Evolutionary conservation across 2,888 invertebrate genomes (phyloP).

Genomic region (Poecilobothrus nobilitatus): DNA sequence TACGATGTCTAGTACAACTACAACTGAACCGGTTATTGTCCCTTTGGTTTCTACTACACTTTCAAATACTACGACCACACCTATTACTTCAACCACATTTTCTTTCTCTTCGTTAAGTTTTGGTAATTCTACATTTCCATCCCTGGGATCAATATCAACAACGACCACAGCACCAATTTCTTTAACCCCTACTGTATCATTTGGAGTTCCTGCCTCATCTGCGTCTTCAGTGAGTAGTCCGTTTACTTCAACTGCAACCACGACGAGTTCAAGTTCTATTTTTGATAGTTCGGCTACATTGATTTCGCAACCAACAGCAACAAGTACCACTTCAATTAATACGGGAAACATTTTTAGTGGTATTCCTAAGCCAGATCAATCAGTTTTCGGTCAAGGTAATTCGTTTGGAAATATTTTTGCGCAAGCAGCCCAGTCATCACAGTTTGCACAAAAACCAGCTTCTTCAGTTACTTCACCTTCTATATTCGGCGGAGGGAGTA

Average conservation of each 20-base stretch:
- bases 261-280: slow-evolving; percentile 5
- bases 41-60: slow-evolving; percentile 7
- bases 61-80: slow-evolving; percentile 11
- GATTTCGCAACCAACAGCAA: slow-evolving; percentile 8
- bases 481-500: slow-evolving; percentile 14
- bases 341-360: slow-evolving; percentile 31
- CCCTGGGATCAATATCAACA: slow-evolving; percentile 10
- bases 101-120: neutral
- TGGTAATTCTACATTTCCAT: neutral
- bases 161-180: slow-evolving; percentile 16
- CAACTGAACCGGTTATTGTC: neutral
- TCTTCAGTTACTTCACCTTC: slow-evolving; percentile 10
- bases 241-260: neutral
- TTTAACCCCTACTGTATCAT: slow-evolving; percentile 15
- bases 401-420: slow-evolving; percentile 27
- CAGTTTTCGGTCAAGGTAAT: slow-evolving; percentile 23
- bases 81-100: neutral
- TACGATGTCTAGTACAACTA: neutral
- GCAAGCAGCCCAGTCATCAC: slow-evolving; percentile 10
- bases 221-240: slow-evolving; percentile 26
- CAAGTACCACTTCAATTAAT: slow-evolving; percentile 10
- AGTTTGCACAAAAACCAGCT: slow-evolving; percentile 7
- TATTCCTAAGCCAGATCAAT: slow-evolving; percentile 24
- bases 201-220: slow-evolving; percentile 21
- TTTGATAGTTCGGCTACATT: slow-evolving; percentile 18